phyloP scores from a whole-genome alignment of 2,888 invertebrate species.

The Chrysolina haemoptera region DNA sequence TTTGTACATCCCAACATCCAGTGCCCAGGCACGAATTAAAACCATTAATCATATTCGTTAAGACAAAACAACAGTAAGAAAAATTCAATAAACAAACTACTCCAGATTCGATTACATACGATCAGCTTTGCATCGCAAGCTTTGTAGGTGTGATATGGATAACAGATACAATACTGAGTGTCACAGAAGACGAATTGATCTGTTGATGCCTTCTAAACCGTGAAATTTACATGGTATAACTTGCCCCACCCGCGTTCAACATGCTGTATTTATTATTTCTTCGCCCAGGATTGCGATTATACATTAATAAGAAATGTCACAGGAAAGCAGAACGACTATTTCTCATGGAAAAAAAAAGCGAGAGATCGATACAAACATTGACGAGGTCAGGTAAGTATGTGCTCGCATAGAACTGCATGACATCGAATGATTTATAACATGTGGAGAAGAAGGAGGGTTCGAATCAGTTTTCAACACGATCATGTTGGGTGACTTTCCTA shows the following conservation, averaged over 20 bases:
- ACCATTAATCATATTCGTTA: slow-evolving; percentile 4
- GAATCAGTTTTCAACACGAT: too few species aligned
- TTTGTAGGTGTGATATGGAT: slow-evolving; percentile 21
- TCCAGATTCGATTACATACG: slow-evolving; percentile 13
- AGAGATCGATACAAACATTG: slow-evolving; percentile 5
- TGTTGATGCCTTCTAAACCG: slow-evolving; percentile 11
- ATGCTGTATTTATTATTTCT: slow-evolving; percentile 13
- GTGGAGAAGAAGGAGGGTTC: too few species aligned
- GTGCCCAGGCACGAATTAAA: neutral
- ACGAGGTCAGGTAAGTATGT: neutral
- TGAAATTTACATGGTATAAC: slow-evolving; percentile 6
- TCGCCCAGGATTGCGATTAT: neutral
- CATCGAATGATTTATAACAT: too few species aligned
- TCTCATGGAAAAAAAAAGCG: neutral
- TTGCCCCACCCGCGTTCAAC: neutral
- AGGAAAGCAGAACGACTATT: neutral
- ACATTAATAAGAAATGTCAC: slow-evolving; percentile 14
- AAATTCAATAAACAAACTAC: slow-evolving; percentile 9
- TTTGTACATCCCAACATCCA: neutral
- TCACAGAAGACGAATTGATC: slow-evolving; percentile 24
- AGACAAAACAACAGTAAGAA: slow-evolving; percentile 15
- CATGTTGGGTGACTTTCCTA: too few species aligned
- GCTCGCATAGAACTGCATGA: too few species aligned
- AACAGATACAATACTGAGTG: slow-evolving; percentile 10
- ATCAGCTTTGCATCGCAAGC: slow-evolving; percentile 6